phyloP scores from a whole-genome alignment of 2,797 vertebrate genomes.

The Holocentrus rufus region DNA sequence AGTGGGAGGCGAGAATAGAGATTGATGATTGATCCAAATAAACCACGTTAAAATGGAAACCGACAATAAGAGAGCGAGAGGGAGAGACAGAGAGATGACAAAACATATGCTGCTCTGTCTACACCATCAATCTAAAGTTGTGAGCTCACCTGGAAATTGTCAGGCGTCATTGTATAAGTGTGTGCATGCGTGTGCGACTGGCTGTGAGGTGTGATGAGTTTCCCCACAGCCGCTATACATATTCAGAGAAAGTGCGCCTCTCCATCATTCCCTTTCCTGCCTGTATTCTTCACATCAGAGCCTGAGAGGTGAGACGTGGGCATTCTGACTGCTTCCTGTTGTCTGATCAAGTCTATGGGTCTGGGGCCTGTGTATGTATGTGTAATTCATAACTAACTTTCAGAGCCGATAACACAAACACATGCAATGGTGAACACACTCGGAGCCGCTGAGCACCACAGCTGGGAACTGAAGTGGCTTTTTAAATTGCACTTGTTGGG shows the following conservation, averaged over 20 bases:
- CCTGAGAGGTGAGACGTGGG: conserved; percentile 12
- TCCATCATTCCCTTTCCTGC: conserved; percentile 67
- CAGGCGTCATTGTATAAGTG: conserved; percentile 59
- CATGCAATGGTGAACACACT: neutral
- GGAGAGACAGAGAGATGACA: conserved; percentile 54
- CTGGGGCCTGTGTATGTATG: neutral
- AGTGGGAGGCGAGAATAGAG: conserved; percentile 44
- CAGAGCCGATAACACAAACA: no score
- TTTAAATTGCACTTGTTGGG: neutral
- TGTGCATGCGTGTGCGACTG: conserved; percentile 34
- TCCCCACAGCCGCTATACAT: conserved; percentile 70
- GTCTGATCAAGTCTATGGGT: no score
- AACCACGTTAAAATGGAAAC: conserved; percentile 52
- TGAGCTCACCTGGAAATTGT: conserved; percentile 75
- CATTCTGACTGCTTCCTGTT: neutral
- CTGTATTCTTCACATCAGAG: conserved; percentile 49
- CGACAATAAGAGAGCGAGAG: conserved; percentile 56
- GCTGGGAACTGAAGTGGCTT: neutral
- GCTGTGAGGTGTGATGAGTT: conserved; percentile 72
- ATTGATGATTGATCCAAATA: conserved; percentile 75
- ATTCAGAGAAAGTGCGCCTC: conserved; percentile 66
- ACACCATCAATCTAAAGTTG: conserved; percentile 77
- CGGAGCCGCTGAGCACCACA: neutral
- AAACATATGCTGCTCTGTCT: conserved; percentile 76
- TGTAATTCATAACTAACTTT: conserved; percentile 2